A percentile compares a stretch with the other conserved stretches of the same genome.
Conservation (phyloP, 2,797 vertebrate species). For the Amniataba percoides region DNA sequence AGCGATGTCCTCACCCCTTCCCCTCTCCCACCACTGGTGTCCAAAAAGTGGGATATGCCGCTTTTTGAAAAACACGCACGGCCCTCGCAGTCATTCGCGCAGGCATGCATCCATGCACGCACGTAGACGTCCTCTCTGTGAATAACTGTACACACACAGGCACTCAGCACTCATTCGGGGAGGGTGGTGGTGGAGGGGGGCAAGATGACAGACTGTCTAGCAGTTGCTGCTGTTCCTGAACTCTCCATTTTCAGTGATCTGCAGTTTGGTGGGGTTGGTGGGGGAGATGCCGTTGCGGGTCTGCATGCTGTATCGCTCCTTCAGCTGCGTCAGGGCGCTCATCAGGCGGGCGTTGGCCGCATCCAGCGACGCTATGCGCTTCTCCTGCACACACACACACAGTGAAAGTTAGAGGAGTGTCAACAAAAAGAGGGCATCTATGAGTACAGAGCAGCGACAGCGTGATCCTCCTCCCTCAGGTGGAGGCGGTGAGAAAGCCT, state of each 20-base stretch:
- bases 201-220: constrained; percentile 73
- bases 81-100: constrained; percentile 29
- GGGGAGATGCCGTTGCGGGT: constrained; percentile 98
- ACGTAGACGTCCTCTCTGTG: constrained; percentile 31
- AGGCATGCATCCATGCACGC: constrained; percentile 58
- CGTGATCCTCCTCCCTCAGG: not conserved
- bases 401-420: constrained; percentile 16
- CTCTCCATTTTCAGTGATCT: constrained; percentile 99
- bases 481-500: too few relatives aligned
- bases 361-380: constrained; percentile 96
- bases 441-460: not conserved
- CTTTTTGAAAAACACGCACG: constrained; percentile 30
- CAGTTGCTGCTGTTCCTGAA: constrained; percentile 99
- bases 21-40: constrained; percentile 33
- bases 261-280: constrained; percentile 98
- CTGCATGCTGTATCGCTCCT: constrained; percentile 99
- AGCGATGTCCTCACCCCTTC: constrained; percentile 33
- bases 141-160: constrained; percentile 57
- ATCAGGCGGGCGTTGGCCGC: constrained; percentile 97
- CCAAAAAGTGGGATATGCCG: constrained; percentile 45
- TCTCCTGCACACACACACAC: constrained; percentile 87
- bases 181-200: too few relatives aligned
- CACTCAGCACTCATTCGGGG: constrained; percentile 3
- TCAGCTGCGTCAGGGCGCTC: constrained; percentile 98
- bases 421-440: not conserved